These are phyloP conservation scores for Molossus molossus DNA, from an alignment of 2,797 vertebrate genomes.

Conservation along the genomic window DNA sequence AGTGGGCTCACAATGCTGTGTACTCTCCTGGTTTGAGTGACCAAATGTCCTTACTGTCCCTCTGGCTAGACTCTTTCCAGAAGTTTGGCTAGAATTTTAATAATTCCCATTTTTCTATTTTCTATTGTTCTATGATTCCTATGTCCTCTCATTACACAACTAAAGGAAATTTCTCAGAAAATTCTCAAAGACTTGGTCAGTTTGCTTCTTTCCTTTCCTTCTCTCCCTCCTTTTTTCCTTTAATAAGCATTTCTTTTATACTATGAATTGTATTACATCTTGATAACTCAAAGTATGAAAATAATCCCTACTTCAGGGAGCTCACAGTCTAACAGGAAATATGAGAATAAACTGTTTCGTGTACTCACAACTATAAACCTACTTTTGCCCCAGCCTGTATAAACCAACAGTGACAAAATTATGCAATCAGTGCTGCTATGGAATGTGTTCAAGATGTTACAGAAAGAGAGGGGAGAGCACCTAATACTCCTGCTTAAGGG, in stretches of 20 bases:
- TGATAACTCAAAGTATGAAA: conserved; percentile 15
- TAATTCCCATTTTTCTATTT: not conserved
- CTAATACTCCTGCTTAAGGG: not conserved
- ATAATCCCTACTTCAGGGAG: conserved; percentile 1
- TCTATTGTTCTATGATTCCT: not conserved
- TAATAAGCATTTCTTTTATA: conserved; percentile 44
- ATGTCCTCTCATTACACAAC: not conserved
- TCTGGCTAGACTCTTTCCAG: not conserved
- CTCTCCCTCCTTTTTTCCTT: not conserved
- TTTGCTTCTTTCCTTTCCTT: not conserved
- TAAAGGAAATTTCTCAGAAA: conserved; percentile 55
- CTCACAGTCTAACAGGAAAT: not conserved
- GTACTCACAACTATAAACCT: not conserved
- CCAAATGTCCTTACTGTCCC: not conserved
- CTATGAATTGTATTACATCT: not conserved
- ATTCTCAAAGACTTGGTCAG: not conserved
- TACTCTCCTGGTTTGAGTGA: not conserved
- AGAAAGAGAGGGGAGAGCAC: not conserved
- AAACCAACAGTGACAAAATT: not conserved
- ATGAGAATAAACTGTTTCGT: not conserved
- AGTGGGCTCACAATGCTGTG: not conserved
- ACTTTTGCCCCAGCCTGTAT: not conserved
- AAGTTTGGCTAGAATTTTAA: not conserved
- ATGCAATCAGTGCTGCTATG: not conserved
- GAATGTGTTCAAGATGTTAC: not conserved